Evolutionary conservation across 2,888 invertebrate species (phyloP).

Genomic region (Hecatera dysodea): DNA sequence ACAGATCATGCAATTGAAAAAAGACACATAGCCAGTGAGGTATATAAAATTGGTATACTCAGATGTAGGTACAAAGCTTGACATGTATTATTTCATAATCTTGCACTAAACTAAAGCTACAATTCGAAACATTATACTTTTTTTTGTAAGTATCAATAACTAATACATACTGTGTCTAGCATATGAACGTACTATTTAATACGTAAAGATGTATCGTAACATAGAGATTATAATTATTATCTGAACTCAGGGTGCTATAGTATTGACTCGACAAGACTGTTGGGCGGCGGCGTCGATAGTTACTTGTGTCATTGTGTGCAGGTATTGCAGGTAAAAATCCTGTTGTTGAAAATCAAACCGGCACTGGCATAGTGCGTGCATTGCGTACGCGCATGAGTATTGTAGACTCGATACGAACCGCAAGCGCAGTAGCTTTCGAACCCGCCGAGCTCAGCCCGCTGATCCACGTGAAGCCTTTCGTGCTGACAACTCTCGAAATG

Average conservation of each 20-base stretch:
- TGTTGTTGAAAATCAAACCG: background rate
- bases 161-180: constrained; percentile 67
- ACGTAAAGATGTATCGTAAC: constrained; percentile 67
- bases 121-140: constrained; percentile 67
- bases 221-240: constrained; percentile 64
- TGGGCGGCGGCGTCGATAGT: constrained; percentile 26
- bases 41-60: background rate
- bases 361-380: background rate
- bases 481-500: constrained; percentile 39
- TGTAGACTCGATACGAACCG: background rate
- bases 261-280: constrained; percentile 64
- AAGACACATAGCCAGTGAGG: background rate
- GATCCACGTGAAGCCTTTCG: constrained; percentile 1
- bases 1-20: constrained; percentile 5
- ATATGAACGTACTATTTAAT: constrained; percentile 70
- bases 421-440: constrained; percentile 8
- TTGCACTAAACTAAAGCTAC: constrained; percentile 63
- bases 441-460: background rate
- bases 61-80: constrained; percentile 16
- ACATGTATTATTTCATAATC: constrained; percentile 19
- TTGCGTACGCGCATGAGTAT: constrained; percentile 2
- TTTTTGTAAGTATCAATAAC: constrained; percentile 74
- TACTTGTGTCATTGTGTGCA: background rate
- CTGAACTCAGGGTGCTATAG: constrained; percentile 82
- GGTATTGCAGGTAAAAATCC: background rate